Evolutionary conservation across 2,797 vertebrate genomes (phyloP), one percentile per base, ranked within the genome.

Genomic region (Choloepus didactylus): DNA sequence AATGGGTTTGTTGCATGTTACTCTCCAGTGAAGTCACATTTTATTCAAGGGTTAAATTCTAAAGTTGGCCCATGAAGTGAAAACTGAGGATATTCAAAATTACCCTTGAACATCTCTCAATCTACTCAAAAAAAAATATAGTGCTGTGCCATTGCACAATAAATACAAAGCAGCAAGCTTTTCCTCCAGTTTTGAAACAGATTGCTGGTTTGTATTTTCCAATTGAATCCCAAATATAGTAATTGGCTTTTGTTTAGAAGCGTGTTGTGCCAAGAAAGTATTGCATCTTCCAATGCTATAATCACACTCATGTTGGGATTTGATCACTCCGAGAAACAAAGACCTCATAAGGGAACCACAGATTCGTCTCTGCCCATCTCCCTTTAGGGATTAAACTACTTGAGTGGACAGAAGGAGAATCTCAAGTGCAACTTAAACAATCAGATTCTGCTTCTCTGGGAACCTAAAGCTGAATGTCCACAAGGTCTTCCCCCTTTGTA

Each of bases 231-330:
- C 93, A 92, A 94, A 97, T 90, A 97, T 86, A 97, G 93, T 83
- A 83, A 88, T n/a, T 96, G 92, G 69, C 85, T 93, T 97, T 97
- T 97, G 94, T 97, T 97, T 96, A 93, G 66, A 97, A 91, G 38
- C 70, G 86, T 77, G 82, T 86, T 90, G 60, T 89, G 82, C 88
- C 66, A 76, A 91, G 93, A 95, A 95, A 90, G 77, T 73, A 64
- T 85, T 95, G 94, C 51, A 62, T 91, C 94, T 93, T 95, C 79
- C 88, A 92, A 93, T 67, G 83, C 49, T 88, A 85, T 87, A 93
- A 70, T 91, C 82, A 76, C 81, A 88, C 12, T 19, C 21, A 44
- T 54, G 9, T 46, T 93, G 16, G 44, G 76, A 86, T 75, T 77
- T 31, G 27, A 56, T 73, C 62, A 49, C 25, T 38, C 27, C 80